Evolutionary conservation across 2,113 vertebrate genomes (phyloP).

Genomic region (Ailurus styani): DNA sequence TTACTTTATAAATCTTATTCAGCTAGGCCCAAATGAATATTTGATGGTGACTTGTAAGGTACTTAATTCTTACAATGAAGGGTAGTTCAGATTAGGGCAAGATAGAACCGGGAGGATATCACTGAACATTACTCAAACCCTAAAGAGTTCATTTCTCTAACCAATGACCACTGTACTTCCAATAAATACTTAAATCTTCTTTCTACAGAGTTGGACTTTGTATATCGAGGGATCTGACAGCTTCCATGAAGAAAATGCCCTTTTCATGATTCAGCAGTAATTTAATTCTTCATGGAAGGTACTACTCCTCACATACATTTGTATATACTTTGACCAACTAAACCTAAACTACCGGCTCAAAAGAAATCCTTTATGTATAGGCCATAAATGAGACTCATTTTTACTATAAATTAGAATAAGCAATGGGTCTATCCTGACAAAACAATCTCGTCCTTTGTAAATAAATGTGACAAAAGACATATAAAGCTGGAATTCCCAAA

Average conservation of each 20-base stretch:
- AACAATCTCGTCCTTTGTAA: background rate
- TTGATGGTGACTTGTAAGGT: too few relatives aligned
- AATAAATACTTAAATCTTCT: background rate
- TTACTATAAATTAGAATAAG: background rate
- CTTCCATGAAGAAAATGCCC: background rate
- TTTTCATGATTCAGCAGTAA: background rate
- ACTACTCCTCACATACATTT: background rate
- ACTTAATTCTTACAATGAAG: background rate
- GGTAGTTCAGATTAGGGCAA: background rate
- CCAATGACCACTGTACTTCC: background rate
- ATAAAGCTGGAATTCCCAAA: background rate
- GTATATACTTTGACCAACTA: background rate
- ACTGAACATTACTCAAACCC: background rate
- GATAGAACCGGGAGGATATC: background rate
- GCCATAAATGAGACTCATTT: background rate
- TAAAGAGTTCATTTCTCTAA: background rate
- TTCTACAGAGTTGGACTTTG: background rate
- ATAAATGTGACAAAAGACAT: background rate
- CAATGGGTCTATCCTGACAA: background rate
- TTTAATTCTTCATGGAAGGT: background rate
- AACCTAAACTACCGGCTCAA: background rate
- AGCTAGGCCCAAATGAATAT: background rate
- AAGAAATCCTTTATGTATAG: background rate
- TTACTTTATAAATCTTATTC: background rate
- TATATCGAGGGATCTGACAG: background rate